Conservation (phyloP, 2,113 vertebrate genomes). For the Grus americana region DNA sequence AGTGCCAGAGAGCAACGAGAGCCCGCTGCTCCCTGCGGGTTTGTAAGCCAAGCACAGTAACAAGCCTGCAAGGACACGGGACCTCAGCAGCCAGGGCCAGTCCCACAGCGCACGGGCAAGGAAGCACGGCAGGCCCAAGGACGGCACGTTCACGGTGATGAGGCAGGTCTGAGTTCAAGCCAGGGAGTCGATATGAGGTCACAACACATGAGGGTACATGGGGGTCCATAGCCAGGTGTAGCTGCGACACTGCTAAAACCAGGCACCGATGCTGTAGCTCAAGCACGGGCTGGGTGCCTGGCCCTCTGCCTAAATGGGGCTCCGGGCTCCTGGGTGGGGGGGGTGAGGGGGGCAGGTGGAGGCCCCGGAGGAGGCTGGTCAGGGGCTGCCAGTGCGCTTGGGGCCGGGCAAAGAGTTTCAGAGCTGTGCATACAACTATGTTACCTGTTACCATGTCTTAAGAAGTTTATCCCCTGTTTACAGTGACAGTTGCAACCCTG, state of each 20-base stretch:
- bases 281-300: background rate
- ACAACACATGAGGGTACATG: fast-evolving
- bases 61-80: background rate
- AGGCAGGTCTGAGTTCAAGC: background rate
- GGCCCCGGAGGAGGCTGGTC: no score
- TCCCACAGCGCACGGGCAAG: background rate
- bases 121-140: background rate
- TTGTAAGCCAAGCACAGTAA: background rate
- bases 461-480: background rate
- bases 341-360: background rate
- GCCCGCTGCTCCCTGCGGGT: background rate
- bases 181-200: background rate
- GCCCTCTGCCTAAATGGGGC: background rate
- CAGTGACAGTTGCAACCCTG: background rate
- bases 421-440: background rate
- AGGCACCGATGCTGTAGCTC: background rate
- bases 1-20: background rate
- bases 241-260: no score
- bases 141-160: fast-evolving
- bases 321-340: background rate
- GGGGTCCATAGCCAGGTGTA: background rate
- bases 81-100: background rate
- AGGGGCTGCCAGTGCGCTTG: background rate
- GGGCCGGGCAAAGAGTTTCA: background rate
- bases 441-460: no score